Conservation (phyloP, 2,113 vertebrate genomes). For the Campylorhamphus procurvoides region DNA sequence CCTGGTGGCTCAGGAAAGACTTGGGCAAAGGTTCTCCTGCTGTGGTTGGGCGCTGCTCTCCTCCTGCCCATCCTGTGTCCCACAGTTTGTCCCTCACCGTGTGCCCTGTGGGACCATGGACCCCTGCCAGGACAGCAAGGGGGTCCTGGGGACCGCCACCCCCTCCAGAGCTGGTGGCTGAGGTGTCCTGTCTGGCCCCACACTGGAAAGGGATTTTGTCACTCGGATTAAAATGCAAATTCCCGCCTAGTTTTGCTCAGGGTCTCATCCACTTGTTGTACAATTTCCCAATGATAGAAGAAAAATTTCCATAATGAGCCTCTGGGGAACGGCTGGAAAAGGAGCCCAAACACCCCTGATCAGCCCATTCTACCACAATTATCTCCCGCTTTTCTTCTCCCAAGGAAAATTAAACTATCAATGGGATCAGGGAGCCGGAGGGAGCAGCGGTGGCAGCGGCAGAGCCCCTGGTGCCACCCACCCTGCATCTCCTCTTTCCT, state of each 20-base stretch:
- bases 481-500: neutral
- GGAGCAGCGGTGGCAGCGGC: neutral
- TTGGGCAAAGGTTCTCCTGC: neutral
- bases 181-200: slow-evolving; percentile 18
- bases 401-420: slow-evolving; percentile 60
- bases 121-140: neutral
- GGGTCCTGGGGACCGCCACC: neutral
- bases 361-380: slow-evolving; percentile 72
- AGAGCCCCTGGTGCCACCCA: neutral
- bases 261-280: slow-evolving; percentile 86
- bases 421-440: neutral
- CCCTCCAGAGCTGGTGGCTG: neutral
- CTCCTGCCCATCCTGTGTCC: fast-evolving
- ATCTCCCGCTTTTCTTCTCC: slow-evolving; percentile 71
- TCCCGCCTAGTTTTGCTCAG: slow-evolving; percentile 82
- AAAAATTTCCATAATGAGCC: slow-evolving; percentile 87
- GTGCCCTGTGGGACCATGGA: fast-evolving
- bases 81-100: fast-evolving
- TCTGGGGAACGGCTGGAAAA: slow-evolving; percentile 79
- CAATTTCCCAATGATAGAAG: slow-evolving; percentile 85
- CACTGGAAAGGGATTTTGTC: slow-evolving; percentile 76
- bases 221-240: slow-evolving; percentile 93
- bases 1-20: neutral
- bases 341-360: slow-evolving; percentile 78
- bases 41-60: neutral